Conservation (phyloP, 1,140 invertebrate genomes). For the Brachionus angularis region DNA sequence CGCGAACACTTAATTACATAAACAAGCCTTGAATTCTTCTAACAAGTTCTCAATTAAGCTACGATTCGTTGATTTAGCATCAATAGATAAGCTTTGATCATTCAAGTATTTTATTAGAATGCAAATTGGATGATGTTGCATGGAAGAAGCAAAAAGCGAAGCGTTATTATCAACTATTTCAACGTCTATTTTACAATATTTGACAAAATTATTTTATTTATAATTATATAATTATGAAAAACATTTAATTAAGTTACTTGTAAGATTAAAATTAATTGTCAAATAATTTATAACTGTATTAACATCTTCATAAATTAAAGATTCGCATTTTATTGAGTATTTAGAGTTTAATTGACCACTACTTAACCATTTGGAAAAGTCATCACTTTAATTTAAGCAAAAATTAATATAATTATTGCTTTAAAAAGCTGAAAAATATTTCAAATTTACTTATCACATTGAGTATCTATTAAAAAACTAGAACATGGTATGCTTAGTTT, state of each 20-base stretch:
- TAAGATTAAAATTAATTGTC: conserved; percentile 12
- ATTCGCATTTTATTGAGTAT: background rate
- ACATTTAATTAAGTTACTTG: no score
- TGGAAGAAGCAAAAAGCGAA: background rate
- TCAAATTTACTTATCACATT: conserved; percentile 10
- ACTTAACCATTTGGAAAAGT: conserved; percentile 12
- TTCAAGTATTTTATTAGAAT: background rate
- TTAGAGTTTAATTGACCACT: background rate
- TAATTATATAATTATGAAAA: background rate
- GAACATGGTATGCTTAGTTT: conserved; percentile 29
- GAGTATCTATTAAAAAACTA: background rate
- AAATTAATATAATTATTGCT: background rate
- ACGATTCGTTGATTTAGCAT: conserved; percentile 31
- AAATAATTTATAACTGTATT: background rate
- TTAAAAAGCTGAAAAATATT: background rate
- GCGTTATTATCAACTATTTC: conserved; percentile 22
- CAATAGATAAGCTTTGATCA: conserved; percentile 5
- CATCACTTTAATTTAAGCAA: conserved; percentile 30
- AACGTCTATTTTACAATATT: background rate
- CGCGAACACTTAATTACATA: no score
- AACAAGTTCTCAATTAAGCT: conserved; percentile 13
- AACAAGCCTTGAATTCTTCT: conserved; percentile 35
- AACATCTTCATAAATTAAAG: background rate
- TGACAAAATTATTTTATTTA: background rate
- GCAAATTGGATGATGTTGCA: conserved; percentile 40